phyloP scores from a whole-genome alignment of 2,113 vertebrate species.

The Perca flavescens region DNA sequence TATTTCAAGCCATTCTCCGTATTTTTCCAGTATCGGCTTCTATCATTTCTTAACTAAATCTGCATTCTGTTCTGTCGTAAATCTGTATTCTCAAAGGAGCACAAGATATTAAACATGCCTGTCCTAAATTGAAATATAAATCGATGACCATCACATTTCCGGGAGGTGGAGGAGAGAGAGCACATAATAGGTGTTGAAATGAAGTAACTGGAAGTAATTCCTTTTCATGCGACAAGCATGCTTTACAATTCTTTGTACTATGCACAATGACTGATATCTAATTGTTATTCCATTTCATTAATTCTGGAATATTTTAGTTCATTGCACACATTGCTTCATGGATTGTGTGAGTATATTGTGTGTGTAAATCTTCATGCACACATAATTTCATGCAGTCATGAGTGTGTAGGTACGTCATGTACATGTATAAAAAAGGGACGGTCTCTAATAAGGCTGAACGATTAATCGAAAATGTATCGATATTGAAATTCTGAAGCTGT shows the following conservation, averaged over 20 bases:
- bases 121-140: not conserved
- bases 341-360: not conserved
- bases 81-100: not conserved
- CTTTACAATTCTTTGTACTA: constrained; percentile 10
- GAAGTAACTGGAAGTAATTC: constrained; percentile 31
- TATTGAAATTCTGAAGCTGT: too few relatives aligned
- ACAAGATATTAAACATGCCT: not conserved
- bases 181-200: not conserved
- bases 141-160: not conserved
- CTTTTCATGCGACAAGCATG: not conserved
- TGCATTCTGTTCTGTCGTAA: not conserved
- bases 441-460: not conserved
- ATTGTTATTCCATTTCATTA: constrained; percentile 5
- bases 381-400: not conserved
- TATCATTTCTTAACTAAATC: not conserved
- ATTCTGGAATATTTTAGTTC: not conserved
- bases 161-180: not conserved
- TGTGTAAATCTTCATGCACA: not conserved
- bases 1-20: not conserved
- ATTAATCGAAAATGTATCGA: too few relatives aligned
- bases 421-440: not conserved
- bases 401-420: not conserved
- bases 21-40: not conserved
- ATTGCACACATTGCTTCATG: not conserved
- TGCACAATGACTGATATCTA: not conserved